Evolutionary conservation across 1,140 invertebrate genomes (phyloP).

Genomic region (Aphaenogaster floridana): DNA sequence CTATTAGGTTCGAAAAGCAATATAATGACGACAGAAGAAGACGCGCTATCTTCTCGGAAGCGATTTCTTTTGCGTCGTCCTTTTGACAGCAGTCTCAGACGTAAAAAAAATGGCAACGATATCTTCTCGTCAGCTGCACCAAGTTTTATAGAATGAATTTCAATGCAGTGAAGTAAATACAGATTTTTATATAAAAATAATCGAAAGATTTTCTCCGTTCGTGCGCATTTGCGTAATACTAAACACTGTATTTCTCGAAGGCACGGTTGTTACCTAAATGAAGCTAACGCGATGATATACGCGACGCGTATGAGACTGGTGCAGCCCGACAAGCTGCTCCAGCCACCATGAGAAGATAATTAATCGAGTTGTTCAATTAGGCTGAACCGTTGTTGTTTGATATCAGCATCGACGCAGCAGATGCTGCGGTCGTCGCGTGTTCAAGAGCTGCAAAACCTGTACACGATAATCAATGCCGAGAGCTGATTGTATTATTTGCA

Average conservation of each 20-base stretch:
- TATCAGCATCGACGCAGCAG: slow-evolving; percentile 47
- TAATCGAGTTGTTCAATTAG: slow-evolving; percentile 54
- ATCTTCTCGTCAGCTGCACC: not conserved
- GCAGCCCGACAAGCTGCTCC: slow-evolving; percentile 7
- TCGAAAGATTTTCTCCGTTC: not conserved
- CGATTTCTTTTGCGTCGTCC: slow-evolving; percentile 27
- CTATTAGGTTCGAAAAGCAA: slow-evolving; percentile 55
- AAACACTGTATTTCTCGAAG: not conserved
- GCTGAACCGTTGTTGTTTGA: slow-evolving; percentile 46
- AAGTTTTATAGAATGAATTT: not conserved
- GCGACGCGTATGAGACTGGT: slow-evolving; percentile 2
- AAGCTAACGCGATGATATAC: slow-evolving; percentile 15
- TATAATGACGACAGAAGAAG: slow-evolving; percentile 47
- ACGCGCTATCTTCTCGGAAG: slow-evolving; percentile 18
- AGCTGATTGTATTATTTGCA: not conserved
- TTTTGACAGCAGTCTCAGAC: not conserved
- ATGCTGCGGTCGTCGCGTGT: slow-evolving; percentile 22
- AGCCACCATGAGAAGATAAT: slow-evolving; percentile 40
- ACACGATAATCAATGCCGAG: slow-evolving; percentile 10
- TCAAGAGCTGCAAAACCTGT: slow-evolving; percentile 22
- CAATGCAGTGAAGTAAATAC: not conserved
- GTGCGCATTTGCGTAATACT: slow-evolving; percentile 3
- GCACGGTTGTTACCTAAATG: slow-evolving; percentile 24
- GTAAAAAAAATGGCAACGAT: not conserved
- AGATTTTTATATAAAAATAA: not conserved